These are phyloP conservation scores for Cyanoliseus patagonus DNA, from an alignment of 2,113 vertebrate genomes.

Conservation along the genomic window DNA sequence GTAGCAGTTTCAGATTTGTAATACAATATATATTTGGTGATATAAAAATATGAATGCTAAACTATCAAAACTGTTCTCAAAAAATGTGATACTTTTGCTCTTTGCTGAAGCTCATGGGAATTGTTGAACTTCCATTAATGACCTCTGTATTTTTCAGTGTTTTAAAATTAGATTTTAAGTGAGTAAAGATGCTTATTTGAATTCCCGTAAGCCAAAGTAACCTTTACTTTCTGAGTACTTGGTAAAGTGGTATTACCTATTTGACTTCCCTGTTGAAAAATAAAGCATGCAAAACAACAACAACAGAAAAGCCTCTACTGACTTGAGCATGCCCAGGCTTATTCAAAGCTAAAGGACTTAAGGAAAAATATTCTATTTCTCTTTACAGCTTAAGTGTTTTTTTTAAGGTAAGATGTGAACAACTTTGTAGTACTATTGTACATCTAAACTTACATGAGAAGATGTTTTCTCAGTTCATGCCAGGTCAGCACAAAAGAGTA, in stretches of 20 bases:
- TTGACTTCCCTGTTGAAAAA: not conserved
- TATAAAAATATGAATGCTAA: not conserved
- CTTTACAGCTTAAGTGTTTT: not conserved
- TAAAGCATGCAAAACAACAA: not conserved
- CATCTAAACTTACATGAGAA: not conserved
- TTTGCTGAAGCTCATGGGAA: not conserved
- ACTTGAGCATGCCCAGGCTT: not conserved
- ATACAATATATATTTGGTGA: not conserved
- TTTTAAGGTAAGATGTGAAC: not conserved
- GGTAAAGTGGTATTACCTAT: not conserved
- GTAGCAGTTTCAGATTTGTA: not conserved
- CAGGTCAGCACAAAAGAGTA: not conserved
- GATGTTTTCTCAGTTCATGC: not conserved
- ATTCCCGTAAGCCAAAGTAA: not conserved
- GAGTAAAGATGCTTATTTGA: not conserved
- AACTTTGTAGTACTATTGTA: not conserved
- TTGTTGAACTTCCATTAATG: not conserved
- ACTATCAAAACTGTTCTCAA: not conserved
- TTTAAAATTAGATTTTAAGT: not conserved
- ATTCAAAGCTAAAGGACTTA: not conserved
- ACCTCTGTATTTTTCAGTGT: not conserved
- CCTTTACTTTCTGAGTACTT: not conserved
- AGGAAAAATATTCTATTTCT: not conserved
- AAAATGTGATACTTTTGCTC: not conserved
- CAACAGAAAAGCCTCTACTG: rapidly evolving